Base-by-base conservation (phyloP, 1,140 invertebrate species). In the Penaeus chinensis region DNA sequence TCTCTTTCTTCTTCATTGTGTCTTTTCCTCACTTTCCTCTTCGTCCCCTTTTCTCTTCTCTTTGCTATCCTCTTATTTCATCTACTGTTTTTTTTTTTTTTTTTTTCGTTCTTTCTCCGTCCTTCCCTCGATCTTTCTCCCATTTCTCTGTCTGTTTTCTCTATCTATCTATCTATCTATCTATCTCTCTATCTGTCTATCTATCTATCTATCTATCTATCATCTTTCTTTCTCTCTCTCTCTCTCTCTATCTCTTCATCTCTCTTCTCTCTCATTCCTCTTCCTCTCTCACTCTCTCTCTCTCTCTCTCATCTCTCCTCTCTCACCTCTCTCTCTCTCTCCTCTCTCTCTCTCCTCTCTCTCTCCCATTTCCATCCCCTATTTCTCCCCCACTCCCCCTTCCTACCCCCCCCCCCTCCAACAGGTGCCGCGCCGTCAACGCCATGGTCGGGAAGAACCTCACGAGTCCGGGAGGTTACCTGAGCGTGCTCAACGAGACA, bases 351-450 rank as follows among this genome's bases (percentile, higher is more conserved):
- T 13, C 47, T 54, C 47, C 8, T 8, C 8, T 10, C 8, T 8
- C 8, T 8, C 8, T 3, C 0, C 11, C 8, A 11, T 1, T 16
- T 16, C 54, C 54, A 11, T 2, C 16, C 54, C 54, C 66, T 18
- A 69, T 19, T 22, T 19, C 16, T n/a, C 66, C 27, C 66, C 32
- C 1, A 13, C 22, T n/a, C 66, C 32, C 66, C 20, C 66, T n/a
- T 18, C 32, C 22, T 0, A 13, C 32, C 66, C 32, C n/a, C 22
- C 47, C 20, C 27, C 13, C 13, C 13, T 18, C 32, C 22, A 42
- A 0, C 74, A 86, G 84, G 47, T 86, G 84, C 66, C n/a, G 10
- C 32, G 85, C 65, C 32, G 63, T 86, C 8, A 86, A 81, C 37
- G n/a, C 42, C 4, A 11, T 81, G 8, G 13, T 81, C 19, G 42